A percentile compares a stretch with the other conserved stretches of the same genome.
Conservation (phyloP, 2,113 vertebrate species). For the Peromyscus maniculatus region DNA sequence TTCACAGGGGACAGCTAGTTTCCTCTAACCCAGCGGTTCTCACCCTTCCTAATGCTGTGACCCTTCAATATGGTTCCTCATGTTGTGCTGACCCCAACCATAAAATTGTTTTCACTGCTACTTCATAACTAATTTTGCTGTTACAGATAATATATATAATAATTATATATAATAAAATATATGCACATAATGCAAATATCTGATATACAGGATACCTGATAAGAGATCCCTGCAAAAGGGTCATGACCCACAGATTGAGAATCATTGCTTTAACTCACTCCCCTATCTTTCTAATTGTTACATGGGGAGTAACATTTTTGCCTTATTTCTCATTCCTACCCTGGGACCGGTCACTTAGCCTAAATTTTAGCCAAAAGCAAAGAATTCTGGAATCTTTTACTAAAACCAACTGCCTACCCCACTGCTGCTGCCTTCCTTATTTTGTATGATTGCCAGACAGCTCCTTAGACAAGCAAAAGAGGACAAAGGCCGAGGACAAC, state of each 20-base stretch:
- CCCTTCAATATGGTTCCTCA: background rate
- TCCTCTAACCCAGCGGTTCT: background rate
- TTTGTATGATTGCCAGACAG: background rate
- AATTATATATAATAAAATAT: no score
- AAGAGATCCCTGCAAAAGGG: background rate
- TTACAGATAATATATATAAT: background rate
- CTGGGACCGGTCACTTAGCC: background rate
- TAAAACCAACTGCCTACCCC: background rate
- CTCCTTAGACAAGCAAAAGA: background rate
- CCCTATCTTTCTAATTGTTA: background rate
- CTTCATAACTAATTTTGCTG: background rate
- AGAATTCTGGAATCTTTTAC: background rate
- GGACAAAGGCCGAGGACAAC: no score
- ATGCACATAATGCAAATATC: background rate
- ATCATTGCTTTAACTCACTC: background rate
- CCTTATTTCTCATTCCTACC: conserved; percentile 27
- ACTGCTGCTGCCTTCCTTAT: background rate
- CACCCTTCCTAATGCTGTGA: background rate
- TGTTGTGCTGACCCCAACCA: background rate
- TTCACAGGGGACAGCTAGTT: background rate
- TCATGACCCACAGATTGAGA: background rate
- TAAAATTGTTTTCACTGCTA: background rate
- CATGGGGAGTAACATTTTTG: background rate
- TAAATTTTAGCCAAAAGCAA: conserved; percentile 58
- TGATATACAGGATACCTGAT: background rate